Base-by-base conservation (phyloP, 2,888 invertebrate species). In the Epinotia bilunana region DNA sequence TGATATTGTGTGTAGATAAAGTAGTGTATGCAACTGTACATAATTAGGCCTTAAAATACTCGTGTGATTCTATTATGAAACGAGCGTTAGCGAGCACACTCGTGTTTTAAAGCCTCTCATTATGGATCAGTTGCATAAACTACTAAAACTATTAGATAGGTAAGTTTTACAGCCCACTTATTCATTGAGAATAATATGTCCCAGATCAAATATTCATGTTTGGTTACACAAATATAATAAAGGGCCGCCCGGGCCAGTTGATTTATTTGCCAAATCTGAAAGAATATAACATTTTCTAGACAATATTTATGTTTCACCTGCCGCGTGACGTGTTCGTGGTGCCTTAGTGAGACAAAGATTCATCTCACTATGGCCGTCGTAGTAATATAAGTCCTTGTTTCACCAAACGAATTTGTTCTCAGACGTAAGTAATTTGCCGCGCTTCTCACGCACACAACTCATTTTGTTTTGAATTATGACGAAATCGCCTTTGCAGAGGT, bases 251-350 rank as follows among this genome's bases (percentile, higher is more conserved):
- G 49, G 43, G 74, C 69, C 69, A 70, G 69, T 74, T 76, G 77
- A 77, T 77, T 77, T 77, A 77, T 77, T 62, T 71, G 62, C 65
- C 57, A 71, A 77, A 77, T 77, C 77, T 73, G 69, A 63, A 73
- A 69, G 77, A 77, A 77, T 77, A 77, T 77, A 74, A 77, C 73
- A 62, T 73, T 77, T 73, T 68, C 70, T 55, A 63, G 64, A 64
- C 53, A 69, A 77, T 77, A 77, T 75, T 75, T 77, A 77, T 75
- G 75, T 72, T 62, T 72, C 75, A 75, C 75, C 75, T 75, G 75
- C 55, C 53, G 65, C 65, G 43, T 67, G 75, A 75, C 74, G 75
- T 20, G n/a, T 67, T 61, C 9, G n/a, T 18, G n/a, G 3, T 49
- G 23, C 5, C 16, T 58, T 23, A 23, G n/a, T 23, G 53, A 46